Percentiles rank a stretch among this genome's conserved stretches.
Evolutionary conservation across 2,797 vertebrate genomes (phyloP).

Genomic region (Acanthornis magna): DNA sequence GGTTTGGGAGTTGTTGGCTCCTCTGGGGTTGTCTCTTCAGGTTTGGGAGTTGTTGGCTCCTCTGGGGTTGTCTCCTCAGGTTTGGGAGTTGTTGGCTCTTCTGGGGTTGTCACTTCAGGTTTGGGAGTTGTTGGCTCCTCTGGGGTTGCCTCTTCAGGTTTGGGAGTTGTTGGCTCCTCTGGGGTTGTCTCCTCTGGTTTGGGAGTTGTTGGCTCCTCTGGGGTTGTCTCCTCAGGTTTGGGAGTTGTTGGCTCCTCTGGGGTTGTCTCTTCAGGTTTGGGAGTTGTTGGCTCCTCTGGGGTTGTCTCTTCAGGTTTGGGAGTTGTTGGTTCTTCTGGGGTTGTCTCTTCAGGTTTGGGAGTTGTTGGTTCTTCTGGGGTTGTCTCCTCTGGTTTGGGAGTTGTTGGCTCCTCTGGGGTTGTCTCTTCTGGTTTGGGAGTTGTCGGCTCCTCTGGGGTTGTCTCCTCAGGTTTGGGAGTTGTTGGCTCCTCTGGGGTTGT

Average conservation of each 20-base stretch:
- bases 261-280: not conserved
- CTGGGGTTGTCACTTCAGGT: not conserved
- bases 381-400: too few species aligned
- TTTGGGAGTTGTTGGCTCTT: rapidly evolving
- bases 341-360: rapidly evolving
- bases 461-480: rapidly evolving
- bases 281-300: rapidly evolving
- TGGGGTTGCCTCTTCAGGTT: not conserved
- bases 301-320: not conserved
- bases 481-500: not conserved
- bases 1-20: too few species aligned
- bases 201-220: not conserved
- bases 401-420: not conserved
- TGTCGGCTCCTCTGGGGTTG: rapidly evolving
- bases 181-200: not conserved
- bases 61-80: too few species aligned
- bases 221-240: rapidly evolving
- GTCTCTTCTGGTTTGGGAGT: rapidly evolving
- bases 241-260: rapidly evolving
- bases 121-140: rapidly evolving
- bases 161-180: rapidly evolving
- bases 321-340: rapidly evolving
- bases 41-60: too few species aligned
- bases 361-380: too few species aligned
- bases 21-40: too few species aligned